Conservation (phyloP, 1,140 invertebrate genomes). For the Solenopsis invicta region DNA sequence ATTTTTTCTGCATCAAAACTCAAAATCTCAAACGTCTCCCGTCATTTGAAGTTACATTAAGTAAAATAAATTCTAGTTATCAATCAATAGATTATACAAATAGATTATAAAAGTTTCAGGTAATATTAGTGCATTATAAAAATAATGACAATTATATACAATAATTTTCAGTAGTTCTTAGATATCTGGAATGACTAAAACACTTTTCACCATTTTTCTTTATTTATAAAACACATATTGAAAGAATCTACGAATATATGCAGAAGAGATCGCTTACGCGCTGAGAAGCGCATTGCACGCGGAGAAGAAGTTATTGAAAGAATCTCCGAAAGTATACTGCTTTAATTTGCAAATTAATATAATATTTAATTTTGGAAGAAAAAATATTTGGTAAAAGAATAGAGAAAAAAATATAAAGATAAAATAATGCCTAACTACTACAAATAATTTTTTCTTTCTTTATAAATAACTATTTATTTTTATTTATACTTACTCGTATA, state of each 20-base stretch:
- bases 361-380: neutral
- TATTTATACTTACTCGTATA: neutral
- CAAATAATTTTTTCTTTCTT: neutral
- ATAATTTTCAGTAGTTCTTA: neutral
- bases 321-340: neutral
- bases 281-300: too few relatives aligned
- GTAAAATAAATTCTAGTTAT: neutral
- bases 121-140: neutral
- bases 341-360: neutral
- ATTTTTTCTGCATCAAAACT: neutral
- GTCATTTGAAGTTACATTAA: neutral
- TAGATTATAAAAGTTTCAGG: neutral
- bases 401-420: neutral
- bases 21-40: neutral
- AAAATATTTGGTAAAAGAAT: neutral
- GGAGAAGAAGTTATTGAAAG: too few relatives aligned
- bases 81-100: slow-evolving; percentile 8
- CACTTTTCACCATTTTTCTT: neutral
- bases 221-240: neutral
- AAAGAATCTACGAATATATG: neutral
- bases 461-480: neutral
- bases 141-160: neutral
- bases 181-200: neutral
- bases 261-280: too few relatives aligned
- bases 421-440: neutral